These are phyloP conservation scores for Diaperis boleti DNA, from an alignment of 2,888 invertebrate species.

Conservation along the genomic window DNA sequence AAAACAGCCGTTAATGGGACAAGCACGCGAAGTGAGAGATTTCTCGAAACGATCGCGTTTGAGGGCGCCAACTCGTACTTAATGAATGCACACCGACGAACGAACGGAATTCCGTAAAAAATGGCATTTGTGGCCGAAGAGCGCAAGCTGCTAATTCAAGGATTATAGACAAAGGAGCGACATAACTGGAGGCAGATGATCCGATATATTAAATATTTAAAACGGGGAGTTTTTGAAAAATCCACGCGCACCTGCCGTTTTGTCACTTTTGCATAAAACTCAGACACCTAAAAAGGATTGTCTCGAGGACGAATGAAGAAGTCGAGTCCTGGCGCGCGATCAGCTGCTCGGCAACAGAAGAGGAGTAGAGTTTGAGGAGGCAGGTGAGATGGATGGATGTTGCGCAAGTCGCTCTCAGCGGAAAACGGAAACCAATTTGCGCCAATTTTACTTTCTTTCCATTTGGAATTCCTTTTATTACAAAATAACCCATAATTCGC, in stretches of 20 bases:
- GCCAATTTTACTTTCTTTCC: constrained; percentile 16
- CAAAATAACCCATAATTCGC: constrained; percentile 21
- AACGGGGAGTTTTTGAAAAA: not conserved
- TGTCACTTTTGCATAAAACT: too few relatives aligned
- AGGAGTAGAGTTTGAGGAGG: too few relatives aligned
- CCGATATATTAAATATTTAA: not conserved
- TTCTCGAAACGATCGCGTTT: constrained; percentile 44
- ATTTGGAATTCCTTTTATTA: constrained; percentile 15
- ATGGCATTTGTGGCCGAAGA: not conserved
- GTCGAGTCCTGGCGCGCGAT: not conserved
- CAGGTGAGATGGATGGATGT: not conserved
- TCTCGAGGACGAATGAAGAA: not conserved
- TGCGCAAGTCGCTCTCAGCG: not conserved
- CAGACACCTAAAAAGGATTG: too few relatives aligned
- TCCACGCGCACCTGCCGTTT: not conserved
- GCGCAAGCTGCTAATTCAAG: not conserved
- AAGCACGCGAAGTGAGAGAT: constrained; percentile 43
- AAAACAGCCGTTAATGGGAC: constrained; percentile 37
- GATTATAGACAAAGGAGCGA: not conserved
- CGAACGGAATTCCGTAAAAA: not conserved
- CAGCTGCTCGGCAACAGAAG: not conserved
- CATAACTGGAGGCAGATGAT: not conserved
- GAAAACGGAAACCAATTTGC: constrained; percentile 10
- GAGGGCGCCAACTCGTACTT: constrained; percentile 43
- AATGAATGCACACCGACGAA: constrained; percentile 23